Evolutionary conservation across 2,888 invertebrate genomes (phyloP), one percentile per base, ranked within the genome.

Genomic region (Pterostichus madidus): DNA sequence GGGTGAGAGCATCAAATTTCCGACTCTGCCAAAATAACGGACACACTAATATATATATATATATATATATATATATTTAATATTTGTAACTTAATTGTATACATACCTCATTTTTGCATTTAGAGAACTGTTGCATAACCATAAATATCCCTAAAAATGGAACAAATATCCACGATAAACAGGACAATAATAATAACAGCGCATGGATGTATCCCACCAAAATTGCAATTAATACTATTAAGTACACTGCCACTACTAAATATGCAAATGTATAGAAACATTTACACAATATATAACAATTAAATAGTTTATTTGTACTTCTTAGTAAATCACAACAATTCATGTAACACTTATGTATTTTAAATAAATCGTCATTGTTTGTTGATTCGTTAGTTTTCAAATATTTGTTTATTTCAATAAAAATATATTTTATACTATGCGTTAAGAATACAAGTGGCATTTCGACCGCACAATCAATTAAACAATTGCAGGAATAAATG

Each of bases 271-370:
- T 17, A 71, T 44, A 71, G 8, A 44, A 44, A 17, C 68, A 71
- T 15, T 71, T 71, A 11, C 39, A 71, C 13, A 71, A 39, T 17
- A 71, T 71, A 64, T 64, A 32, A 7, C 32, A 64, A 64, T 32
- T 32, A 64, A 35, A 64, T 64, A 64, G 8, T n/a, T 11, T 6
- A 64, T 35, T 64, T 64, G 35, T 64, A 32, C 32, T 31, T 35
- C 32, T 32, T 35, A 64, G 11, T 7, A 35, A 35, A 35, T 64
- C 64, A 64, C 64, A 64, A 13, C 64, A 35, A n/a, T n/a, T 35
- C 35, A 35, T n/a, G 32, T 35, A 64, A 64, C 7, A 31, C n/a
- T 64, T 6, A 13, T 35, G 11, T 13, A 35, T 64, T 64, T 64
- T 11, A 64, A 32, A n/a, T 11, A 64, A 13, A 64, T 64, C 31